phyloP scores from a whole-genome alignment of 2,797 vertebrate species.

The Naso thynnoides region DNA sequence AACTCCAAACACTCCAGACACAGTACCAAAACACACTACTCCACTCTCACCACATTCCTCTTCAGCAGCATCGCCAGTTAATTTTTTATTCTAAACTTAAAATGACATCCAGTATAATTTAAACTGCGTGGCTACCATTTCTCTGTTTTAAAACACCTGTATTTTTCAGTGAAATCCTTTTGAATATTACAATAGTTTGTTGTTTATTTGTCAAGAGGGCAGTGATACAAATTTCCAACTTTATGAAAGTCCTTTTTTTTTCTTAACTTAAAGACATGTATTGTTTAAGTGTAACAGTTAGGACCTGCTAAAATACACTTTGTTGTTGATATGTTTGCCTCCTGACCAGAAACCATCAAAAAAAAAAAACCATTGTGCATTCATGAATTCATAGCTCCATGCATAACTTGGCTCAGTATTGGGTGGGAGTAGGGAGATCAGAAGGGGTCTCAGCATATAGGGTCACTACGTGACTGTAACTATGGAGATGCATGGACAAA shows the following conservation, averaged over 20 bases:
- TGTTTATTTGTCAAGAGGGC: constrained; percentile 69
- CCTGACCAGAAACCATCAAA: constrained; percentile 64
- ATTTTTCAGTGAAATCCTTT: constrained; percentile 77
- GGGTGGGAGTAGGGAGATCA: constrained; percentile 59
- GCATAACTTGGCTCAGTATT: constrained; percentile 69
- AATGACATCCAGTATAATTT: constrained; percentile 68
- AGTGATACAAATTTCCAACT: constrained; percentile 66
- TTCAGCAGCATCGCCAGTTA: constrained; percentile 67
- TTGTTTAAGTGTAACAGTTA: constrained; percentile 80
- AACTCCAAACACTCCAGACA: constrained; percentile 68
- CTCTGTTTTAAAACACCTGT: constrained; percentile 75
- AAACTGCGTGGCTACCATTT: constrained; percentile 74
- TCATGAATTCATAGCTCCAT: constrained; percentile 61
- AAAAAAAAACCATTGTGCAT: constrained; percentile 56
- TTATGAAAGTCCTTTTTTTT: constrained; percentile 60
- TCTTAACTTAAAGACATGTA: constrained; percentile 78
- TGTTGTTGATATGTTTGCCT: constrained; percentile 71
- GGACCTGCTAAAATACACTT: constrained; percentile 79
- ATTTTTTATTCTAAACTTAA: constrained; percentile 70
- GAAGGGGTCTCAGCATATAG: constrained; percentile 69
- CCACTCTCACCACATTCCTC: constrained; percentile 81
- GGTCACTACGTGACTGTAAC: constrained; percentile 72
- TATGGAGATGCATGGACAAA: constrained; percentile 67
- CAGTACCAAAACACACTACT: constrained; percentile 68
- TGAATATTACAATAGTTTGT: constrained; percentile 72